Base-by-base conservation (phyloP, 92 coral and sea anemone genomes). In the Bergia puertoricense region DNA sequence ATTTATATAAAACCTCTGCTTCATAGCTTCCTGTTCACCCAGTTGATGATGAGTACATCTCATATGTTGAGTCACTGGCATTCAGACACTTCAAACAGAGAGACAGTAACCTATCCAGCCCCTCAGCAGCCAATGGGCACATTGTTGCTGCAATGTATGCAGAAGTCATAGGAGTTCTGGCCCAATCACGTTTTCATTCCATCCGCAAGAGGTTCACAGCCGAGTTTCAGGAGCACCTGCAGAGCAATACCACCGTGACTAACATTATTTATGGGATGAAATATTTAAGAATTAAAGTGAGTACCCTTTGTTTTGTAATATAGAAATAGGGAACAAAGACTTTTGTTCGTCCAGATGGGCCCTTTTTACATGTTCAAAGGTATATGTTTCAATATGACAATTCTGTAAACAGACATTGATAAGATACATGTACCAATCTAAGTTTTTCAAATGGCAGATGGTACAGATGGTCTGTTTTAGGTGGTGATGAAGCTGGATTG, bases 251-350 rank as follows among this genome's bases (percentile, higher is more conserved):
- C 30, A 89, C 91, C 23, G 86, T 93, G 90, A 95, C 94, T 83
- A 95, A 97, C 92, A 92, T 97, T 87, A 97, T 97, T 92, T 97
- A 94, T 93, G 99, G 99, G 36, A 97, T 97, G 99, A 97, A 97
- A 85, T 97, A 97, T 93, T 94, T 97, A 91, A 91, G 99, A 90
- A 97, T 97, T 85, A 97, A 97, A 96, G 99, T 97, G 59, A 4
- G 91, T 89, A 18, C 15, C 13, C 9, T 56, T 46, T 39, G 4
- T 36, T 6, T 22, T 86, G 39, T 11, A 50, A 15, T 23, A 37
- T 8, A 37, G 51, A 23, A 36, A 38, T 2, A 38, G 4, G 44
- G 9, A 15, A 22, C 1, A 13, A 42, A 18, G 15, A 5, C 4
- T 56, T 6, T 81, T 66, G 69, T 15, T 81, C 1, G 11, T 51